These are phyloP conservation scores for Huso huso DNA, from an alignment of 2,797 vertebrate genomes.

Conservation along the genomic window DNA sequence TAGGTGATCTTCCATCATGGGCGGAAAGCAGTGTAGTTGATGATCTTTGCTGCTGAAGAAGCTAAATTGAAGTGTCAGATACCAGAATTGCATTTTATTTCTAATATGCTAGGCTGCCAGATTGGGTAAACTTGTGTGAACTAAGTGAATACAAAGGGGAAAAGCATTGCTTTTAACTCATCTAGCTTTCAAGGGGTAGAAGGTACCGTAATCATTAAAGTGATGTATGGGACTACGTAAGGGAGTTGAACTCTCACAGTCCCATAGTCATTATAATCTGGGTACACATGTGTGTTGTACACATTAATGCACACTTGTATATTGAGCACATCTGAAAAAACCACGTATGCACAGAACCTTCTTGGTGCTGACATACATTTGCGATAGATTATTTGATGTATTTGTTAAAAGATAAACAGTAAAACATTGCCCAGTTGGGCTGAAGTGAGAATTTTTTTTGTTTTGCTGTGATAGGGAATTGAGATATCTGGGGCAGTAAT, in stretches of 20 bases:
- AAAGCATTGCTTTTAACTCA: conserved; percentile 28
- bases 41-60: conserved; percentile 58
- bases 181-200: conserved; percentile 9
- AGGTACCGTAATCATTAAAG: conserved; percentile 10
- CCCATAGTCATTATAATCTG: no score
- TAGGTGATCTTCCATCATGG: conserved; percentile 60
- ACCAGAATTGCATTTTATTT: conserved; percentile 67
- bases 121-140: conserved; percentile 46
- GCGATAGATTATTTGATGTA: no score
- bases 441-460: no score
- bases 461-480: no score
- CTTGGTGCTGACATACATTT: no score
- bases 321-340: no score
- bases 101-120: conserved; percentile 61
- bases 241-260: conserved; percentile 2
- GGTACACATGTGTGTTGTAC: no score
- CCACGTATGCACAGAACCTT: no score
- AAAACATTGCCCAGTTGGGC: no score
- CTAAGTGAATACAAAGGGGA: conserved; percentile 47
- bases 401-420: no score
- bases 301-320: no score
- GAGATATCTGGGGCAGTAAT: no score
- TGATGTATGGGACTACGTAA: conserved; percentile 8
- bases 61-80: conserved; percentile 66
- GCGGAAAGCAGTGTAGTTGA: conserved; percentile 49